Percentiles rank a stretch among this genome's conserved stretches.
Conservation (phyloP, 2,113 vertebrate genomes). For the Rattus rattus region DNA sequence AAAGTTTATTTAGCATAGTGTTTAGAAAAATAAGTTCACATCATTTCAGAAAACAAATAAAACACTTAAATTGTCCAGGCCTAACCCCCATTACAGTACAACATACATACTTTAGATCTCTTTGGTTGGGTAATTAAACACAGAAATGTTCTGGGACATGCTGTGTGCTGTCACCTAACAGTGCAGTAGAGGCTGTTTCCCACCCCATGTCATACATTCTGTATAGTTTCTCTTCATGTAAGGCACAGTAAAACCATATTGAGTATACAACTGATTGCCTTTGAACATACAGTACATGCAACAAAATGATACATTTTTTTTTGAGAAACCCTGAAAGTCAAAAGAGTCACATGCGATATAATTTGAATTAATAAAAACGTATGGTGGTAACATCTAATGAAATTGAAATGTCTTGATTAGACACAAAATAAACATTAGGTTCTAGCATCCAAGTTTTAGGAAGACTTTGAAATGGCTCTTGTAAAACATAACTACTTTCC, state of each 20-base stretch:
- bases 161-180: constrained; percentile 87
- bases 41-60: constrained; percentile 99
- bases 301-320: constrained; percentile 83
- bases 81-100: constrained; percentile 92
- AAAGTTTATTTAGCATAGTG: constrained; percentile 99
- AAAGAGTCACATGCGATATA: constrained; percentile 81
- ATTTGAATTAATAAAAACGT: constrained; percentile 83
- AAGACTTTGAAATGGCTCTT: constrained; percentile 81
- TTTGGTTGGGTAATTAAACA: constrained; percentile 95
- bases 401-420: constrained; percentile 82
- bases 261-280: constrained; percentile 83
- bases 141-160: constrained; percentile 87
- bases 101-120: constrained; percentile 91
- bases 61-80: constrained; percentile 92
- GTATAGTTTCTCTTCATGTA: constrained; percentile 85
- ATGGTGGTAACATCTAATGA: constrained; percentile 85
- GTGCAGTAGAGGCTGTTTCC: constrained; percentile 87
- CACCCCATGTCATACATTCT: constrained; percentile 86
- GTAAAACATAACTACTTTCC: constrained; percentile 67
- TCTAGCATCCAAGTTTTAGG: constrained; percentile 79
- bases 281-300: constrained; percentile 88
- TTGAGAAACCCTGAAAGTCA: constrained; percentile 84
- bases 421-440: constrained; percentile 85
- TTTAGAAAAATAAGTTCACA: constrained; percentile 99
- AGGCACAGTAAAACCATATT: constrained; percentile 89